phyloP scores from a whole-genome alignment of 2,113 vertebrate genomes.

The Ophthalmolycus amberensis region DNA sequence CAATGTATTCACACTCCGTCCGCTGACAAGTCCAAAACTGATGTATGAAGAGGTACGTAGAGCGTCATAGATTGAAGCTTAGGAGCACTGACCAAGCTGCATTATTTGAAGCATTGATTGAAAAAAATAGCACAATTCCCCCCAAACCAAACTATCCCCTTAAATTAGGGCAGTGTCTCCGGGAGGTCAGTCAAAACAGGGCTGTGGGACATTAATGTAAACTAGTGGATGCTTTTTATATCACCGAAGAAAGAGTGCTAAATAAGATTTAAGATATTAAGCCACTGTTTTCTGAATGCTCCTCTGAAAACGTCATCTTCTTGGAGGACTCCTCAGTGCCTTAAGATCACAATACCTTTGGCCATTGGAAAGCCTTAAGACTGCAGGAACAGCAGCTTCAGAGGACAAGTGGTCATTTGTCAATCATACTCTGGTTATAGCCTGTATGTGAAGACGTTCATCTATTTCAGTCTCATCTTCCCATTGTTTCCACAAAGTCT shows the following conservation, averaged over 20 bases:
- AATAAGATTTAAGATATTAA: conserved; percentile 3
- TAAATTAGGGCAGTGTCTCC: conserved; percentile 40
- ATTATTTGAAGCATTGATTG: no score
- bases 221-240: conserved; percentile 1
- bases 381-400: not conserved
- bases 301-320: conserved; percentile 8
- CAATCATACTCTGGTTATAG: not conserved
- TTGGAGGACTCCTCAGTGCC: not conserved
- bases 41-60: no score
- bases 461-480: not conserved
- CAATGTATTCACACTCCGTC: no score
- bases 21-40: no score
- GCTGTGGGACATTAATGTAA: conserved; percentile 19
- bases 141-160: conserved; percentile 15
- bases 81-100: no score
- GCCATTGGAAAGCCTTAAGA: not conserved
- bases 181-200: conserved; percentile 14
- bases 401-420: not conserved
- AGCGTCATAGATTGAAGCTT: no score
- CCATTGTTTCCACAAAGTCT: conserved; percentile 13
- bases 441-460: not conserved
- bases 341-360: not conserved
- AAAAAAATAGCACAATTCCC: conserved; percentile 15
- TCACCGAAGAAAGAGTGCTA: conserved; percentile 23
- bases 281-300: not conserved